phyloP scores from a whole-genome alignment of 2,888 invertebrate species.

The Malthinus flaveolus region DNA sequence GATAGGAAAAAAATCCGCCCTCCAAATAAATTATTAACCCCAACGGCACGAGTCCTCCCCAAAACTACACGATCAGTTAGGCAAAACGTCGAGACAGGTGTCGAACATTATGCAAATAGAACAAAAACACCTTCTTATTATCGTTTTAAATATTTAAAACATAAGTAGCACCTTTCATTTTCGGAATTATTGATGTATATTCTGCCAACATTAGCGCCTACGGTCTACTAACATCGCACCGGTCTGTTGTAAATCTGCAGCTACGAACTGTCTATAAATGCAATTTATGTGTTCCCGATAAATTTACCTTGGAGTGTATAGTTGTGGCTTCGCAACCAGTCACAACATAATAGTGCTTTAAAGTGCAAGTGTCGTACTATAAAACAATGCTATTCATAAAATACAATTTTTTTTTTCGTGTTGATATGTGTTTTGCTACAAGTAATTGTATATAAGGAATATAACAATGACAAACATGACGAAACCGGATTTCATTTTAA shows the following conservation, averaged over 20 bases:
- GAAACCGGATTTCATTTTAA: no score
- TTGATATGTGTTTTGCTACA: constrained; percentile 3
- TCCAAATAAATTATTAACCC: constrained; percentile 24
- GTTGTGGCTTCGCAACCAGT: constrained; percentile 5
- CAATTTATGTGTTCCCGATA: constrained; percentile 43
- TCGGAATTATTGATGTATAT: constrained; percentile 34
- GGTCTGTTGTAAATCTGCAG: constrained; percentile 43
- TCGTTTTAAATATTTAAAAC: constrained; percentile 55
- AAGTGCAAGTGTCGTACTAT: constrained; percentile 15
- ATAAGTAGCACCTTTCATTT: constrained; percentile 55
- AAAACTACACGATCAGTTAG: constrained; percentile 8
- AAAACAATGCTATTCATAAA: constrained; percentile 23
- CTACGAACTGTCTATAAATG: constrained; percentile 30
- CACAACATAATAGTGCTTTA: constrained; percentile 15
- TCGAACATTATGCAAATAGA: constrained; percentile 52
- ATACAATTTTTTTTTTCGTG: constrained; percentile 9
- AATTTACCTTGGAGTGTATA: constrained; percentile 35
- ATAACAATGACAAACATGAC: not conserved
- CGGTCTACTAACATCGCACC: constrained; percentile 31
- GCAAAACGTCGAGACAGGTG: constrained; percentile 45
- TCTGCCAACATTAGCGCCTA: constrained; percentile 32
- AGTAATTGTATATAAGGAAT: constrained; percentile 11
- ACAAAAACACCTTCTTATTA: constrained; percentile 49
- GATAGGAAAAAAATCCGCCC: constrained; percentile 18
- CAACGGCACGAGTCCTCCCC: constrained; percentile 16